Base-by-base conservation (phyloP, 2,888 invertebrate species). In the Blastobasis lacticolella region DNA sequence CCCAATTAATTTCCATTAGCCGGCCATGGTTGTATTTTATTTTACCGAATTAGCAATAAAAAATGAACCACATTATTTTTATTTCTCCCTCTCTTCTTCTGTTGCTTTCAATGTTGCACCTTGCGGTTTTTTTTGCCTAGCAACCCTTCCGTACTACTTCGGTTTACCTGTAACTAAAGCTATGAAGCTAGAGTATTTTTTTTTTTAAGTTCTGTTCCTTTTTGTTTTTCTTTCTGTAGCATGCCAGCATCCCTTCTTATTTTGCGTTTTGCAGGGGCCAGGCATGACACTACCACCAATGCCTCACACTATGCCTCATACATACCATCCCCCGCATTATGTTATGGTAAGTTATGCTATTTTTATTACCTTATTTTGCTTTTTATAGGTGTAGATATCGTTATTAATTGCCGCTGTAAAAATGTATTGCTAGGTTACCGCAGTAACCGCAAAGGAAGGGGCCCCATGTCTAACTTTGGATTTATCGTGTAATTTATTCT, bases 241-340 rank as follows among this genome's bases (percentile, higher is more conserved):
- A 86, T 87, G 86, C 79, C 70, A 68, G 76, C 79, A 72, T 77
- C 74, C 76, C 53, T 49, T 59, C 55, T 72, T 81, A 69, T 77
- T 76, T 81, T 86, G 79, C 83, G 76, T 82, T 77, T 82, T 88
- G 63, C 88, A 88, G 89, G 89, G 88, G 67, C 86, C 81, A 69
- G 89, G 88, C 84, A 88, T 89, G 87, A 77, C 73, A 66, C 76
- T 88, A 69, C 83, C 83, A 73, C 75, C 86, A 77, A 83, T 87
- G 85, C 79, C 87, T 69, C 87, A 88, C 75, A 87, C 88, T 77
- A 77, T 86, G 83, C 83, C 87, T 73, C 88, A 88, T 78, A 78
- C 88, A 85, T 88, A 83, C 76, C 88, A 88, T 67, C 81, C 88
- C 79, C 87, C 88, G 78, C 88, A 88, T 87, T 88, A 75, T 83